Percentiles rank a stretch among this genome's conserved stretches.
Conservation (phyloP, 2,113 vertebrate species). For the Octodon degus region DNA sequence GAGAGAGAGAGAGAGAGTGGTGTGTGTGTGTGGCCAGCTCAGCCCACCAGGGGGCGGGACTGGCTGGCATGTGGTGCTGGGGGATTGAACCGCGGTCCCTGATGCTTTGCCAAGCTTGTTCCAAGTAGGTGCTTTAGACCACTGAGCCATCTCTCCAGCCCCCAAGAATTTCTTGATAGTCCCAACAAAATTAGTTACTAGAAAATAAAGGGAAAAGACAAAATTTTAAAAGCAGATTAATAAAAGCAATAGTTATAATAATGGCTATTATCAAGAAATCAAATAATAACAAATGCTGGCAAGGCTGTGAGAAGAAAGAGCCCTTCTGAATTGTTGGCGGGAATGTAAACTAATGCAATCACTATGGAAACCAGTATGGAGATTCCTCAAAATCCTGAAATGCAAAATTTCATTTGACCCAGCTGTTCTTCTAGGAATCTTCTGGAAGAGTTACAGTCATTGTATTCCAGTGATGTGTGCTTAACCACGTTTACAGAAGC, state of each 20-base stretch:
- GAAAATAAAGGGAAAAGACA: not conserved
- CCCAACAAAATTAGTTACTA: not conserved
- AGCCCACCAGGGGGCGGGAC: too few relatives aligned
- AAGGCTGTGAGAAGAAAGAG: not conserved
- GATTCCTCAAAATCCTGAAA: not conserved
- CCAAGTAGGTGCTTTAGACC: too few relatives aligned
- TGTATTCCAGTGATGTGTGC: not conserved
- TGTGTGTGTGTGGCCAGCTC: too few relatives aligned
- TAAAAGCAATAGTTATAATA: not conserved
- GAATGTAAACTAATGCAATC: not conserved
- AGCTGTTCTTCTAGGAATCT: not conserved
- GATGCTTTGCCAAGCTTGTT: too few relatives aligned
- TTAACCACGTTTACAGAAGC: not conserved
- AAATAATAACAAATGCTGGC: not conserved
- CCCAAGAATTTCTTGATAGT: not conserved
- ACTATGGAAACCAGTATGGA: not conserved
- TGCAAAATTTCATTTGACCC: not conserved
- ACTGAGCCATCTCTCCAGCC: too few relatives aligned
- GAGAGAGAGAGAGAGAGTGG: too few relatives aligned
- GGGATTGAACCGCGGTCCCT: too few relatives aligned
- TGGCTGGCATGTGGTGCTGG: too few relatives aligned
- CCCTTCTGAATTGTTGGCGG: not conserved
- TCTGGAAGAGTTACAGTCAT: not conserved
- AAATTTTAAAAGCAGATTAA: not conserved
- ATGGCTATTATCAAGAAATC: not conserved